Evolutionary conservation across 2,797 vertebrate genomes (phyloP).

Genomic region (Falco berigora): DNA sequence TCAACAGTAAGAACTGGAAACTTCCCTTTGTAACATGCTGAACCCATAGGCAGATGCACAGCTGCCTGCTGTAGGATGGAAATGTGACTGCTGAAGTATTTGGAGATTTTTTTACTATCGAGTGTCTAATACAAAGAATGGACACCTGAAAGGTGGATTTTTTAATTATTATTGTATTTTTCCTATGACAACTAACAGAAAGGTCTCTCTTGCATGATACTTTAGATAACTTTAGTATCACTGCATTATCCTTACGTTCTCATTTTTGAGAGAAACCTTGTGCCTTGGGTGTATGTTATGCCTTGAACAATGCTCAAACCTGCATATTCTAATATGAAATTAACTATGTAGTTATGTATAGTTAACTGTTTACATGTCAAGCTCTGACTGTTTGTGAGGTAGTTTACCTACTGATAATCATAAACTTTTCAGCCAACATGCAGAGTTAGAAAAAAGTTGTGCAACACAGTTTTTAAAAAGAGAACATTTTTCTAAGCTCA

Average conservation of each 20-base stretch:
- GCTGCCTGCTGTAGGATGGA: neutral
- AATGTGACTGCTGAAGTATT: neutral
- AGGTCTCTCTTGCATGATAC: neutral
- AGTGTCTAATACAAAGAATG: neutral
- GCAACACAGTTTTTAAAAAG: neutral
- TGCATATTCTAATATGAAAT: neutral
- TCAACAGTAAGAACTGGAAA: neutral
- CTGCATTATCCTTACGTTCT: neutral
- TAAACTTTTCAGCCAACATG: neutral
- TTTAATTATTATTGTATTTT: neutral
- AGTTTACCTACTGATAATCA: neutral
- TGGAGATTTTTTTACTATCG: neutral
- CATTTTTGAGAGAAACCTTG: neutral
- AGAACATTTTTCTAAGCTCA: neutral
- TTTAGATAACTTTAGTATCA: neutral
- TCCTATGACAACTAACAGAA: neutral
- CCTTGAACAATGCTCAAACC: neutral
- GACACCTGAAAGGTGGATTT: neutral
- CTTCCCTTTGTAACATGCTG: neutral
- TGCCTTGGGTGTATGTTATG: neutral
- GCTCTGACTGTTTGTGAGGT: neutral
- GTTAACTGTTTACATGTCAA: neutral
- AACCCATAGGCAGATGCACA: neutral
- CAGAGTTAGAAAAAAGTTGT: neutral
- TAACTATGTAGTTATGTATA: neutral